Conservation (phyloP, 1,140 invertebrate species). For the Papilio machaon region DNA sequence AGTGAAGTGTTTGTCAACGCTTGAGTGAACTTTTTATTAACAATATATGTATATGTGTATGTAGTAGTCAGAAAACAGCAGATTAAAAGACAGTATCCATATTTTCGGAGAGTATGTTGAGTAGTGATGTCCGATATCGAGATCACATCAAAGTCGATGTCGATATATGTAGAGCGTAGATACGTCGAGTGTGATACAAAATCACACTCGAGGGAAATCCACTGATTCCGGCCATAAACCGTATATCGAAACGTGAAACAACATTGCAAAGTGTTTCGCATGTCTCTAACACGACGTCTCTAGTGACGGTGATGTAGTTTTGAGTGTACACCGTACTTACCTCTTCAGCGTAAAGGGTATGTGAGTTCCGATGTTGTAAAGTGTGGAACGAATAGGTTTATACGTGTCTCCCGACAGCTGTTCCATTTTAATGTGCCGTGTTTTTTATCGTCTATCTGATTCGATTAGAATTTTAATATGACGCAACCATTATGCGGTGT, state of each 20-base stretch:
- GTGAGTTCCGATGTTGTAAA: constrained; percentile 60
- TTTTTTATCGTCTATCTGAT: constrained; percentile 58
- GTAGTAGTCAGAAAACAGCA: background rate
- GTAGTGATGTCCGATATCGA: constrained; percentile 59
- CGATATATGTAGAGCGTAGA: constrained; percentile 61
- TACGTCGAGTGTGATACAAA: constrained; percentile 20
- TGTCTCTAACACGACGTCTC: constrained; percentile 40
- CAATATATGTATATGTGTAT: too few relatives aligned
- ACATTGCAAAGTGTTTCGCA: constrained; percentile 40
- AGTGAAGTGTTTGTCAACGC: background rate
- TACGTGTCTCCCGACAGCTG: constrained; percentile 46
- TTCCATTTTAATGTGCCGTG: constrained; percentile 54
- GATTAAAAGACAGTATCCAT: background rate
- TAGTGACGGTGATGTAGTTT: constrained; percentile 50
- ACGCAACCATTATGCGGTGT: constrained; percentile 47
- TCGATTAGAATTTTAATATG: constrained; percentile 66
- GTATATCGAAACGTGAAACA: constrained; percentile 57
- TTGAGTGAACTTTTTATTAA: background rate
- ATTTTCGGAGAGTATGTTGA: constrained; percentile 47
- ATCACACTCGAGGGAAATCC: constrained; percentile 76
- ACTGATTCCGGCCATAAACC: constrained; percentile 65
- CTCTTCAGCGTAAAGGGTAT: constrained; percentile 40
- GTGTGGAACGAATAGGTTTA: constrained; percentile 59
- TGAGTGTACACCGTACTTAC: constrained; percentile 45
- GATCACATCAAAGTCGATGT: constrained; percentile 62